These are phyloP conservation scores for Leucophenga montana DNA, from an alignment of 2,888 invertebrate species.

Conservation along the genomic window DNA sequence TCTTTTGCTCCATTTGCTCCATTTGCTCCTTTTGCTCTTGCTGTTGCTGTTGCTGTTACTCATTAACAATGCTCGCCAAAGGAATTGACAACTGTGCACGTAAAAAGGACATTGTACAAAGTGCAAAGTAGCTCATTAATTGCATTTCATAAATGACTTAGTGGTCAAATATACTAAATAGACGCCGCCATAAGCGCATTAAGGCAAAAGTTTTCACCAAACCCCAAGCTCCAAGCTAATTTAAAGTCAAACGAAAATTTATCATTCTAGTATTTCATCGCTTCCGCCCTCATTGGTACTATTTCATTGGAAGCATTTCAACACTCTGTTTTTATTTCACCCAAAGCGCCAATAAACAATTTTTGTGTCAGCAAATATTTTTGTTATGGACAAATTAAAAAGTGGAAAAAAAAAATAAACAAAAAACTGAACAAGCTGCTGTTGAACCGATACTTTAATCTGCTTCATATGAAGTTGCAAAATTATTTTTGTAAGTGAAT, in stretches of 20 bases:
- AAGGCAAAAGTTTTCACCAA: too few species aligned
- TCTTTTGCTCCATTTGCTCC: neutral
- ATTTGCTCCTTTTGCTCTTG: constrained; percentile 11
- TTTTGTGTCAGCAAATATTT: constrained; percentile 12
- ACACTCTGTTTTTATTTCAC: too few species aligned
- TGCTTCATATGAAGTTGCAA: too few species aligned
- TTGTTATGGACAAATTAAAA: neutral
- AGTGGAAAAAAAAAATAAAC: neutral
- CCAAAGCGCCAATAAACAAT: too few species aligned
- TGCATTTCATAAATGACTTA: neutral
- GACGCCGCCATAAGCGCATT: too few species aligned
- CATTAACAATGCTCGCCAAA: constrained; percentile 8
- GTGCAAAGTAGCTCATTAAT: constrained; percentile 10
- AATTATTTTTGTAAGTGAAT: neutral
- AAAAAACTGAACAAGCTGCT: neutral
- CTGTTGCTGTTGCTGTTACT: constrained; percentile 28
- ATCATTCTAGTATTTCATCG: too few species aligned
- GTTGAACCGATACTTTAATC: neutral
- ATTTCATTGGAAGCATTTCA: too few species aligned
- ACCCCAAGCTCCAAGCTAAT: too few species aligned
- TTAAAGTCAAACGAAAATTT: too few species aligned
- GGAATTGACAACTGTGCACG: neutral
- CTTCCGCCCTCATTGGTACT: too few species aligned
- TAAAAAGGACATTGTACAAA: neutral
- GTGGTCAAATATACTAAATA: too few species aligned